These are phyloP conservation scores for Lasiurus cinereus DNA, from an alignment of 2,113 vertebrate genomes.

Conservation along the genomic window DNA sequence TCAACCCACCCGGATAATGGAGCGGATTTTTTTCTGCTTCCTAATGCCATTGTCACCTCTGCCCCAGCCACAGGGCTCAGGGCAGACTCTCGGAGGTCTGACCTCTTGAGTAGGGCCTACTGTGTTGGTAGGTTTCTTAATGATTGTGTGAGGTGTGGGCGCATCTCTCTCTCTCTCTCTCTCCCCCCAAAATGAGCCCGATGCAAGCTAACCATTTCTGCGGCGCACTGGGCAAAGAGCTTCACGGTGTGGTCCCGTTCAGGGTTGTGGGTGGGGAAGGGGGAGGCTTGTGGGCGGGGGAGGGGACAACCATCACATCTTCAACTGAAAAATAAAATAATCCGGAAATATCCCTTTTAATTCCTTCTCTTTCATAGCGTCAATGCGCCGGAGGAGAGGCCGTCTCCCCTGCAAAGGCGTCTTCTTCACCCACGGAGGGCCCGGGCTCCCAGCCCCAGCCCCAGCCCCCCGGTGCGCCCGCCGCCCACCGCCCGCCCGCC, in stretches of 20 bases:
- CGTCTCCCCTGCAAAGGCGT: slow-evolving; percentile 55
- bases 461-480: slow-evolving; percentile 51
- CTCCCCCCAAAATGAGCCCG: not conserved
- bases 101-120: not conserved
- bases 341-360: not conserved
- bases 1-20: not conserved
- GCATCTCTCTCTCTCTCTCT: no score
- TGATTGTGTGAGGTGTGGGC: not conserved
- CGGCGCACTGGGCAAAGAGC: not conserved
- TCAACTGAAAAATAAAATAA: slow-evolving; percentile 59
- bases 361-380: slow-evolving; percentile 62
- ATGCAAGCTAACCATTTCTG: slow-evolving; percentile 17
- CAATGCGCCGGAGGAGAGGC: not conserved
- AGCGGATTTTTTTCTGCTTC: slow-evolving; percentile 14
- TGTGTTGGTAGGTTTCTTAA: not conserved
- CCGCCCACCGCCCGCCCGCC: slow-evolving; percentile 55
- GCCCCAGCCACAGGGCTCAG: not conserved
- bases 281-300: not conserved
- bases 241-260: not conserved
- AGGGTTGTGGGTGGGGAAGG: not conserved
- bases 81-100: not conserved
- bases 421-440: slow-evolving; percentile 59
- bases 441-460: not conserved
- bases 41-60: not conserved
- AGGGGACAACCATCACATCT: not conserved